Evolutionary conservation across 2,888 invertebrate genomes (phyloP), one percentile per base, ranked within the genome.

Genomic region (Drosophila melanosoma): DNA sequence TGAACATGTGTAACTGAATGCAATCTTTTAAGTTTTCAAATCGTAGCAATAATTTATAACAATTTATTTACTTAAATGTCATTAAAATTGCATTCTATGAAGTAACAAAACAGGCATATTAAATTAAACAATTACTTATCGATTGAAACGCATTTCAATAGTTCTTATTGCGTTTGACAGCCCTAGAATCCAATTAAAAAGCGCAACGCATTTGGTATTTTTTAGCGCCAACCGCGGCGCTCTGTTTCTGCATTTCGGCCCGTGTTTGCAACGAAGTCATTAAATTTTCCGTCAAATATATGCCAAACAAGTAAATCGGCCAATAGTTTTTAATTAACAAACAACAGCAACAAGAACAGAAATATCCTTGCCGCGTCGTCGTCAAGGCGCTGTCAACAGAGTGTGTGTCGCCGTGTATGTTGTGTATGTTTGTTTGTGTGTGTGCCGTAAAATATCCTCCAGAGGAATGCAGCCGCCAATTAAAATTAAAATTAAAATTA

Each of bases 261-360:
- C 75, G 79, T 89, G 85, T 76, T 84, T 84, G 89, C 89, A 87
- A 84, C 89, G 87, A 85, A 84, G 72, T 85, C 85, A 85, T 82
- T 85, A 85, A 89, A 85, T 79, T 85, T 82, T 77, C 62, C 15
- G 57, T 58, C 78, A 72, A 79, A 67, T 77, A 74, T 53, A 23
- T 45, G 23, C 62, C 35, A n/a, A 26, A 56, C 26, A 45, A 36
- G 56, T 49, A 58, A 26, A 67, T 69, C 35, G 35, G 51, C 58
- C 45, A 23, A 23, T 1, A 45, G 52, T 68, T 66, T 73, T n/a
- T 2, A 57, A 63, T 73, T 23, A 60, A 60, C 17, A 62, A 45
- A 15, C 45, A 15, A 23, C 45, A 45, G 15, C 45, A 15, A 23
- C 36, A 15, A 15, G 2, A 23, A 20, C 17, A 17, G 10, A 7